Evolutionary conservation across 35 echinoderm and acorn worm species (phyloP).

Genomic region (Hemicentrotus pulcherrimus): DNA sequence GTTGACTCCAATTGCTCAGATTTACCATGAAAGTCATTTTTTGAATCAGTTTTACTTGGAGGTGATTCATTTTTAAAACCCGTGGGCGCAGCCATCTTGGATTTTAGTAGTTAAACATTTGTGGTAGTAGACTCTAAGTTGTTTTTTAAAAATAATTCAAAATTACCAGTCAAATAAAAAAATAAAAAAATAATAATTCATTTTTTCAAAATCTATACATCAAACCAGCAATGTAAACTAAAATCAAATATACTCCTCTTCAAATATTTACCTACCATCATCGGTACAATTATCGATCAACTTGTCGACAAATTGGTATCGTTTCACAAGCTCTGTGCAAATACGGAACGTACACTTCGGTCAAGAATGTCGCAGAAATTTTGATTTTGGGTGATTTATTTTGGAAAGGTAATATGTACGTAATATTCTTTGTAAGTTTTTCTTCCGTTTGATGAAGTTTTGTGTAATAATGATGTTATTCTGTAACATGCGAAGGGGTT

Average conservation of each 20-base stretch:
- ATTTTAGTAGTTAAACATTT: neutral
- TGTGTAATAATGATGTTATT: neutral
- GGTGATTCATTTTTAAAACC: neutral
- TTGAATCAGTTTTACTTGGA: neutral
- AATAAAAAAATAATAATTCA: neutral
- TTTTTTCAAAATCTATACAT: no score
- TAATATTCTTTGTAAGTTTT: neutral
- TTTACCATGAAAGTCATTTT: neutral
- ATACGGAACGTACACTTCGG: neutral
- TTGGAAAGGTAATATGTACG: neutral
- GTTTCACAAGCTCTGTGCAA: neutral
- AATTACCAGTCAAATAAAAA: neutral
- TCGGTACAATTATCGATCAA: neutral
- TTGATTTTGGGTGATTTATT: neutral
- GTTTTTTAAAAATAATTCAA: neutral
- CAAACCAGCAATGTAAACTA: no score
- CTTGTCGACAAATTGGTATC: neutral
- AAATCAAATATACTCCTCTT: neutral
- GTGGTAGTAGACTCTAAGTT: neutral
- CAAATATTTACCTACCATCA: neutral
- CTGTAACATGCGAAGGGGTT: neutral
- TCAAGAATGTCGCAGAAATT: neutral
- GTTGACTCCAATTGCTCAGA: neutral
- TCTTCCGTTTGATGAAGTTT: neutral
- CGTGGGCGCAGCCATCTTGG: slow-evolving; percentile 14